Conservation (phyloP, 2,113 vertebrate species). For the Blennius ocellaris region DNA sequence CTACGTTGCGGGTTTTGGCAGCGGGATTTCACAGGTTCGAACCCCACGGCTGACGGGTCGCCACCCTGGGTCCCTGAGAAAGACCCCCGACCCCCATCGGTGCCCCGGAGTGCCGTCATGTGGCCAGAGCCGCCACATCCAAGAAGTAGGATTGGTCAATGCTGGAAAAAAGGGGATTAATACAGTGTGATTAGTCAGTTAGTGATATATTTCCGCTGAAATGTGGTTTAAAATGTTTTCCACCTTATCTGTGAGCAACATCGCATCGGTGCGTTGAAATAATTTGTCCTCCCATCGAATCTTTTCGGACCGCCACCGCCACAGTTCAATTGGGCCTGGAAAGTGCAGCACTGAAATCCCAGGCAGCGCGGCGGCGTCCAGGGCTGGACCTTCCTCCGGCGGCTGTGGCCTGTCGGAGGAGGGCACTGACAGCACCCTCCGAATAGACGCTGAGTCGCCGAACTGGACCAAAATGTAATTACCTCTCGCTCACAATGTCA, state of each 20-base stretch:
- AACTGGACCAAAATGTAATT: slow-evolving; percentile 82
- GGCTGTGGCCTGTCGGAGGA: slow-evolving; percentile 63
- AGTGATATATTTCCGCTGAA: no score
- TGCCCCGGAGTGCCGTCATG: no score
- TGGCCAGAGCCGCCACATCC: no score
- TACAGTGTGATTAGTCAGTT: no score
- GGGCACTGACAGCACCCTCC: slow-evolving; percentile 67
- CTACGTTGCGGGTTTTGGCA: no score
- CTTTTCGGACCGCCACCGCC: slow-evolving; percentile 10
- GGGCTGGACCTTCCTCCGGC: slow-evolving; percentile 67
- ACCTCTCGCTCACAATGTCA: slow-evolving; percentile 81
- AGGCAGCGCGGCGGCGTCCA: slow-evolving; percentile 35
- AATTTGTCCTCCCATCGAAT: background rate
- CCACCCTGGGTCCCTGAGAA: no score
- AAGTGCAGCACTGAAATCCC: slow-evolving; percentile 12
- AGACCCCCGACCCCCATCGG: no score
- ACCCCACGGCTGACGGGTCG: no score
- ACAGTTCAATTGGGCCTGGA: background rate
- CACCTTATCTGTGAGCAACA: accelerated
- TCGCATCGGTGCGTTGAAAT: background rate
- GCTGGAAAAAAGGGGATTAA: no score
- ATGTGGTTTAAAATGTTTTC: no score
- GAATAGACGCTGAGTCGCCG: slow-evolving; percentile 78
- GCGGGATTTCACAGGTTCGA: no score
- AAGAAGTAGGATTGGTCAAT: no score